Base-by-base conservation (phyloP, 2,797 vertebrate species). In the Spea hammondii region DNA sequence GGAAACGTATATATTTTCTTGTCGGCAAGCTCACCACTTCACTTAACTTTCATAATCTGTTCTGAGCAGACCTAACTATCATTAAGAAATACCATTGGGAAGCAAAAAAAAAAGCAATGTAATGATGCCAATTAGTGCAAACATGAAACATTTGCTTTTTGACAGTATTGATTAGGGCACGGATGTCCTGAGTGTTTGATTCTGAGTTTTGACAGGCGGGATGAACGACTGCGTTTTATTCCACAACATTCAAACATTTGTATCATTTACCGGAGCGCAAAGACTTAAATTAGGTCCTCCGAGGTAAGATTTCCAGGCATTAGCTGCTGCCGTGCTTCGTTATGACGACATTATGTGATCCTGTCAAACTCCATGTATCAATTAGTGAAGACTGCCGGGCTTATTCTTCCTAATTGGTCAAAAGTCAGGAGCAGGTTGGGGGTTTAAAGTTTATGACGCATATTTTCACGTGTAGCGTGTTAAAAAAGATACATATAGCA, bases 101-200 rank as follows among this genome's bases (percentile, higher is more conserved):
- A 75, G 66, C 32, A 3, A 48, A 54, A 55, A 70, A 81, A 49
- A 65, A 75, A 75, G 67, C 65, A 51, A 45, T 62, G 67, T 81
- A 73, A 81, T 81, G 64, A 82, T 78, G 76, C 75, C 75, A 47
- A 78, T 82, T 82, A 82, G 80, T 13, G 55, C 45, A 82, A 80
- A 81, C 79, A 81, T 72, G 62, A 82, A 82, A 76, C 75, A 77
- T 82, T 78, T 77, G 70, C 65, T 54, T 67, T 44, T 76, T 77
- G 71, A 78, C 75, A 78, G 70, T 77, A 82, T 82, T 72, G 80
- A 82, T 82, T 82, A 77, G 75, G 75, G 57, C 80, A 78, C 70
- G 64, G 49, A 82, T 70, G 75, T 82, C 75, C 62, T 53, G 11
- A 57, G 65, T 57, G 17, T 64, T 48, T 64, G 50, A 66, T 72